phyloP scores from a whole-genome alignment of 2,888 invertebrate genomes.

The Nomada goodeniana region DNA sequence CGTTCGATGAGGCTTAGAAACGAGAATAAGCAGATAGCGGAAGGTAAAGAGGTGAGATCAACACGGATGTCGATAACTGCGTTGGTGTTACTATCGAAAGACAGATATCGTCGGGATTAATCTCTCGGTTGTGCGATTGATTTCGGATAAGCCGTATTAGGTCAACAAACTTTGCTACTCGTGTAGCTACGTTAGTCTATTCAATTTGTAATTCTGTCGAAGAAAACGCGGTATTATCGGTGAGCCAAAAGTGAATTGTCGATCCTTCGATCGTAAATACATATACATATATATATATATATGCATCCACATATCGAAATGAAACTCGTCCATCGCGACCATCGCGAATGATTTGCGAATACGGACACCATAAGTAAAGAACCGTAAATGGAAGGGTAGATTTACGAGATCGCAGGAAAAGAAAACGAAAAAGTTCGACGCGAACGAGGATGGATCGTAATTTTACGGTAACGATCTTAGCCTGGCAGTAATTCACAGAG shows the following conservation, averaged over 20 bases:
- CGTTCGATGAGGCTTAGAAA: too few relatives aligned
- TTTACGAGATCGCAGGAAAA: conserved; percentile 1
- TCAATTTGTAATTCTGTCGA: background rate
- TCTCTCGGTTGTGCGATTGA: background rate
- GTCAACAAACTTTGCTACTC: background rate
- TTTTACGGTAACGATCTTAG: conserved; percentile 2
- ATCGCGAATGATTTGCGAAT: too few relatives aligned
- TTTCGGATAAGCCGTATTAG: background rate
- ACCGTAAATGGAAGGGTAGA: background rate
- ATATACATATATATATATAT: too few relatives aligned
- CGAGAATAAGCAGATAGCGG: background rate
- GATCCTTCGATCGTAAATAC: too few relatives aligned
- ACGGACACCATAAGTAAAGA: too few relatives aligned
- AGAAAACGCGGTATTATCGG: background rate
- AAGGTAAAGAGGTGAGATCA: conserved; percentile 12
- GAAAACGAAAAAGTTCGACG: too few relatives aligned
- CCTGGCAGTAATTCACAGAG: conserved; percentile 4
- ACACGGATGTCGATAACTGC: background rate
- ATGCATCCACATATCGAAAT: too few relatives aligned
- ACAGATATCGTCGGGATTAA: background rate
- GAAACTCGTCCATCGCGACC: background rate
- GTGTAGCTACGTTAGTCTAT: background rate
- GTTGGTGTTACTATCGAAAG: background rate
- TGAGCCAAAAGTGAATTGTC: too few relatives aligned
- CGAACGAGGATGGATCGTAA: conserved; percentile 2